Evolutionary conservation across 2,797 vertebrate genomes (phyloP).

Genomic region (Remorina albescens): DNA sequence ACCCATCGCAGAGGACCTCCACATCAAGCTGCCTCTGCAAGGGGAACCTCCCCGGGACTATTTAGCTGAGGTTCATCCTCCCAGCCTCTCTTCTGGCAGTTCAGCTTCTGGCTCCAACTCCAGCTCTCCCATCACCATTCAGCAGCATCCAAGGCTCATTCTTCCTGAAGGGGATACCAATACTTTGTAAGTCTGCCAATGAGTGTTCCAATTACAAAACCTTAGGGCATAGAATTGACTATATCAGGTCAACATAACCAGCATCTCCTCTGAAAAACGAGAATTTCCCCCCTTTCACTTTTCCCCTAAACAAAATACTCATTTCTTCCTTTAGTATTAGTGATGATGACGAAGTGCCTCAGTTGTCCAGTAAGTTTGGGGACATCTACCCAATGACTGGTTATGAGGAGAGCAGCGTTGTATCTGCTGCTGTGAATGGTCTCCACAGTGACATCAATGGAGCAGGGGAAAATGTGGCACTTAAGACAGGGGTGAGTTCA

Average conservation of each 20-base stretch:
- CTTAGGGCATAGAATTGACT: neutral
- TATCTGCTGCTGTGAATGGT: conserved; percentile 89
- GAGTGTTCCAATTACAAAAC: neutral
- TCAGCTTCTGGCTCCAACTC: conserved; percentile 95
- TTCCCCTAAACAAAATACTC: conserved; percentile 4
- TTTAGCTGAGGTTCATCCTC: conserved; percentile 91
- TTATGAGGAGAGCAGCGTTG: conserved; percentile 88
- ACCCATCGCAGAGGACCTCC: conserved; percentile 92
- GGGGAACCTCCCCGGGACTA: conserved; percentile 90
- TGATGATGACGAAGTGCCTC: conserved; percentile 94
- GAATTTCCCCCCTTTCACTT: neutral
- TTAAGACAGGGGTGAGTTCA: conserved; percentile 89
- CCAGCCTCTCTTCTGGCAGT: conserved; percentile 95
- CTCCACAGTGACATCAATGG: conserved; percentile 90
- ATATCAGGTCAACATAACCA: neutral
- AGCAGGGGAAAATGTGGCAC: conserved; percentile 86
- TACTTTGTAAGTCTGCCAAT: conserved; percentile 89
- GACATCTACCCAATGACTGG: conserved; percentile 92
- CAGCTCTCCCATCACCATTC: conserved; percentile 94
- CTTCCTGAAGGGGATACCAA: conserved; percentile 89
- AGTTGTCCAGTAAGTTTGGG: conserved; percentile 91
- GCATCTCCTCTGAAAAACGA: neutral
- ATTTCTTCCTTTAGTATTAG: conserved; percentile 85
- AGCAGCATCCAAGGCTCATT: conserved; percentile 91
- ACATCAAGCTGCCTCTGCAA: conserved; percentile 92